Conservation (phyloP, 2,797 vertebrate genomes). For the Amblyraja radiata region DNA sequence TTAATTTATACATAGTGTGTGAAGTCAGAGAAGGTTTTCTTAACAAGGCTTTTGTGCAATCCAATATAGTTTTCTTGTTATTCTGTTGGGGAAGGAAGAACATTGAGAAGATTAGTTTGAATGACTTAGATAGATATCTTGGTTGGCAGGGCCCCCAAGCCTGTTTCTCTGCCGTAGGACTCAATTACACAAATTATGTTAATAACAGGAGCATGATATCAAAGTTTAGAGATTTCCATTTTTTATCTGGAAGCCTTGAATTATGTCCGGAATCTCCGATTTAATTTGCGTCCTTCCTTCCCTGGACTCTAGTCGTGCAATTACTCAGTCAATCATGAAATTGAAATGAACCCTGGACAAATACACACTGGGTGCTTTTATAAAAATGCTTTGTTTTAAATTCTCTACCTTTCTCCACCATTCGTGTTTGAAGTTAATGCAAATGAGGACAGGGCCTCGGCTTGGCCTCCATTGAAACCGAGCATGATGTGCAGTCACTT, state of each 20-base stretch:
- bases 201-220: background rate
- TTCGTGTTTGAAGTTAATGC: background rate
- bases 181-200: too few species aligned
- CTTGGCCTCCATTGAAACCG: background rate
- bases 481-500: background rate
- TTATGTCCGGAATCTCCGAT: background rate
- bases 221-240: background rate
- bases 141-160: too few species aligned
- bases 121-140: background rate
- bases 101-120: background rate
- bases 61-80: too few species aligned
- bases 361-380: background rate
- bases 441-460: background rate
- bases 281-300: background rate
- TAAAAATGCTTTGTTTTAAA: background rate
- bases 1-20: background rate
- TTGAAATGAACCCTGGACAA: background rate
- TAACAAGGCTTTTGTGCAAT: too few species aligned
- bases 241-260: background rate
- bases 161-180: too few species aligned
- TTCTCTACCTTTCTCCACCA: background rate
- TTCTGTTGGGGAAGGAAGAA: background rate
- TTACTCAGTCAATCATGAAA: background rate
- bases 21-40: background rate
- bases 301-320: background rate